phyloP scores from a whole-genome alignment of 2,797 vertebrate species.

The Manis javanica region DNA sequence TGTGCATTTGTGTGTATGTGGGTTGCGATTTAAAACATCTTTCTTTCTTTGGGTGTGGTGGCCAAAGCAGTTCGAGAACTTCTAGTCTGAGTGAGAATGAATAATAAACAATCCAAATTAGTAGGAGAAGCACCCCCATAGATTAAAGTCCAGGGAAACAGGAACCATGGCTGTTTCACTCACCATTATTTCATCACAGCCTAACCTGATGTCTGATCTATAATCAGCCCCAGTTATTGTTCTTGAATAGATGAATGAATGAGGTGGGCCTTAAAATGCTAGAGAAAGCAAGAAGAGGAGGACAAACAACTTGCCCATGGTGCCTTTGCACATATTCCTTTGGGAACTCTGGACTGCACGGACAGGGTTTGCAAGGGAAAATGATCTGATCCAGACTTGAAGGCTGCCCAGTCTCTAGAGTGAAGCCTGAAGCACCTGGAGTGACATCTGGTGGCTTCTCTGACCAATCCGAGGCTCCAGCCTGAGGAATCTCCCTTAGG shows the following conservation, averaged over 20 bases:
- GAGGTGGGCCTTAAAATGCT: not conserved
- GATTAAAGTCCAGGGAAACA: not conserved
- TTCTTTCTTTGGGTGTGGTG: conserved; percentile 11
- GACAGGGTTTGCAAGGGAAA: not conserved
- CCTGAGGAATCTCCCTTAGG: not conserved
- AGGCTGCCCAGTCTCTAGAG: not conserved
- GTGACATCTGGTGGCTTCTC: conserved; percentile 68
- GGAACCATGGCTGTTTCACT: not conserved
- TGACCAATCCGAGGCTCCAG: conserved; percentile 2
- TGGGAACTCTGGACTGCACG: not conserved
- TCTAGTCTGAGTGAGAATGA: not conserved
- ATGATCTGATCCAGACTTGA: not conserved
- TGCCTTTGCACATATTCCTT: not conserved
- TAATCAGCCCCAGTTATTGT: not conserved
- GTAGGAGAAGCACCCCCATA: not conserved
- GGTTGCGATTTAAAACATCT: not conserved
- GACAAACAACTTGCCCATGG: not conserved
- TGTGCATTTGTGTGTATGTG: not conserved
- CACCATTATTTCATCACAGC: not conserved
- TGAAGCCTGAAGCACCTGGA: conserved; percentile 55
- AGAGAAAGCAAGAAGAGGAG: not conserved
- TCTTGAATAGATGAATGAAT: not conserved
- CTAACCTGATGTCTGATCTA: not conserved
- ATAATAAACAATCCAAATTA: not conserved
- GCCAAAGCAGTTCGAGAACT: not conserved